These are phyloP conservation scores for Microctonus hyperodae DNA, from an alignment of 2,888 invertebrate genomes.

Conservation along the genomic window DNA sequence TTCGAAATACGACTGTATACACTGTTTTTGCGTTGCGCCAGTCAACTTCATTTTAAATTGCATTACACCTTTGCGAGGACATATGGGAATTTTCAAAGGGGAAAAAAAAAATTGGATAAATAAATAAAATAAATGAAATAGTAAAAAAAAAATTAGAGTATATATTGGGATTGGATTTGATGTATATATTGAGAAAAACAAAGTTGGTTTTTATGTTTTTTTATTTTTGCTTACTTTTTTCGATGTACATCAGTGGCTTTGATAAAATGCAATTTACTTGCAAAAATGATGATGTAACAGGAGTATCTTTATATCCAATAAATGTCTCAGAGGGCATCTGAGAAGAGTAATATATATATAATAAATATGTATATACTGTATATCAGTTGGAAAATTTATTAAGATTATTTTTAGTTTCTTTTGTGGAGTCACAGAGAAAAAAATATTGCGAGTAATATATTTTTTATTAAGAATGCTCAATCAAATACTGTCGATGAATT, in stretches of 20 bases:
- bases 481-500: neutral
- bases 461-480: too few species aligned
- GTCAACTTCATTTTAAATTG: conserved; percentile 10
- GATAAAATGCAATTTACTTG: neutral
- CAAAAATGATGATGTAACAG: neutral
- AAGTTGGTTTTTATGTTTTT: too few species aligned
- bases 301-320: neutral
- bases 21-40: neutral
- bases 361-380: neutral
- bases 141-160: too few species aligned
- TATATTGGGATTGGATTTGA: too few species aligned
- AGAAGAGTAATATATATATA: too few species aligned
- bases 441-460: too few species aligned
- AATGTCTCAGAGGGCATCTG: too few species aligned
- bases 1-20: neutral
- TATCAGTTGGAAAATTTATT: neutral
- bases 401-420: neutral
- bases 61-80: neutral
- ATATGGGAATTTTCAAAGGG: neutral
- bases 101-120: neutral
- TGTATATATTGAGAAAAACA: too few species aligned
- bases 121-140: neutral
- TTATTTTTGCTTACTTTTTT: too few species aligned
- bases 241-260: neutral
- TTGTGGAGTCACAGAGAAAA: too few species aligned